These are phyloP conservation scores for Palythoa grandis DNA, from an alignment of 92 coral and sea anemone species.

Conservation along the genomic window DNA sequence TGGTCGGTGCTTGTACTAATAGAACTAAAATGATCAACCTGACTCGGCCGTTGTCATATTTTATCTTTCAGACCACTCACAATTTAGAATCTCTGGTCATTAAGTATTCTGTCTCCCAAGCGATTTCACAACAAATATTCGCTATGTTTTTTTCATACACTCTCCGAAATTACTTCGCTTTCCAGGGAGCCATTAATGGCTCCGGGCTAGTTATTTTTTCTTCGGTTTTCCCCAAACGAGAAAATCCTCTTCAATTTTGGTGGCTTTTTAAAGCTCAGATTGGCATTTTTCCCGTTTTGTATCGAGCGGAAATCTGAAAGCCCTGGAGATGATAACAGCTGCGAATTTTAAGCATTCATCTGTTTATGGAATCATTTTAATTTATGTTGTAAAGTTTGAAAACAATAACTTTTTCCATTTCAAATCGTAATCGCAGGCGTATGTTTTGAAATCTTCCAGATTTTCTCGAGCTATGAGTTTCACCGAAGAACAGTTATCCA, in stretches of 20 bases:
- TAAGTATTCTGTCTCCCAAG: conserved; percentile 46
- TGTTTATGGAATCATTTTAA: conserved; percentile 93
- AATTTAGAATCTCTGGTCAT: conserved; percentile 31
- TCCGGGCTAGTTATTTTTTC: conserved; percentile 1
- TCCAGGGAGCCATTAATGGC: conserved; percentile 30
- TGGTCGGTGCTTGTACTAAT: conserved; percentile 37
- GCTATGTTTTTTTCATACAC: conserved; percentile 21
- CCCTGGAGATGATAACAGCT: conserved; percentile 68
- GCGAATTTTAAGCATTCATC: conserved; percentile 80
- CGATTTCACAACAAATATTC: conserved; percentile 49
- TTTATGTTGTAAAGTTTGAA: conserved; percentile 73
- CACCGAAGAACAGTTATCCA: conserved; percentile 3
- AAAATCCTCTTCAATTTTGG: conserved; percentile 38
- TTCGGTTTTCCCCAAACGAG: conserved; percentile 26
- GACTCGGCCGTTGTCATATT: conserved; percentile 36
- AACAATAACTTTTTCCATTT: conserved; percentile 30
- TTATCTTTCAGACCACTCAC: conserved; percentile 42
- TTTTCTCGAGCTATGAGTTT: not conserved
- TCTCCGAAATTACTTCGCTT: conserved; percentile 24
- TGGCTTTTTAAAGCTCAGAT: not conserved
- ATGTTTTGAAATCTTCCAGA: conserved; percentile 5
- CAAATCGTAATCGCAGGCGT: conserved; percentile 19
- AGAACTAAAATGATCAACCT: conserved; percentile 45
- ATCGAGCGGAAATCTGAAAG: conserved; percentile 47
- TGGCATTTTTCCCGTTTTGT: conserved; percentile 53